Evolutionary conservation across 2,113 vertebrate genomes (phyloP).

Genomic region (Leptocoma aspasia): DNA sequence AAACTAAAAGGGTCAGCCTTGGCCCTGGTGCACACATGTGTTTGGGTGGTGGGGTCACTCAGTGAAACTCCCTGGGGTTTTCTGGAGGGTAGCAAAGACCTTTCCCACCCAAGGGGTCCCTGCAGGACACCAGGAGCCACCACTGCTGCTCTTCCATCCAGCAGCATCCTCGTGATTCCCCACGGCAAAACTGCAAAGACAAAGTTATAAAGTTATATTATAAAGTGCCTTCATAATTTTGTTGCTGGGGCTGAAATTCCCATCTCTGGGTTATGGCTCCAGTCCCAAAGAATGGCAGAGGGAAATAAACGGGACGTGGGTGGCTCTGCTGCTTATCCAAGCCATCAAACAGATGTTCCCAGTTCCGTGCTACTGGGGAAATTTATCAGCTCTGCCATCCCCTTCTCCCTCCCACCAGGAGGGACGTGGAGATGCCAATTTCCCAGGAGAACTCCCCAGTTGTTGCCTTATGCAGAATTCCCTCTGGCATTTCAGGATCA

Average conservation of each 20-base stretch:
- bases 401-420: not conserved
- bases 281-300: not conserved
- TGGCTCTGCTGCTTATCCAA: not conserved
- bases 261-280: not conserved
- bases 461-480: not conserved
- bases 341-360: not conserved
- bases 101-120: not conserved
- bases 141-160: no score
- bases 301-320: not conserved
- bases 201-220: no score
- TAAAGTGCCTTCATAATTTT: rapidly evolving
- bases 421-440: not conserved
- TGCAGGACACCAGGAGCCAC: not conserved
- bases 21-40: rapidly evolving
- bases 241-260: not conserved
- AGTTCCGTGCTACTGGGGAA: not conserved
- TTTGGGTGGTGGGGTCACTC: not conserved
- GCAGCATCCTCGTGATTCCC: not conserved
- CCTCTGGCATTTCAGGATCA: not conserved
- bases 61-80: not conserved
- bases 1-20: rapidly evolving
- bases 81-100: not conserved
- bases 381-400: rapidly evolving
- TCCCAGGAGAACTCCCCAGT: not conserved
- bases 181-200: not conserved